Conservation (phyloP, 2,797 vertebrate species). For the Antrozous pallidus region DNA sequence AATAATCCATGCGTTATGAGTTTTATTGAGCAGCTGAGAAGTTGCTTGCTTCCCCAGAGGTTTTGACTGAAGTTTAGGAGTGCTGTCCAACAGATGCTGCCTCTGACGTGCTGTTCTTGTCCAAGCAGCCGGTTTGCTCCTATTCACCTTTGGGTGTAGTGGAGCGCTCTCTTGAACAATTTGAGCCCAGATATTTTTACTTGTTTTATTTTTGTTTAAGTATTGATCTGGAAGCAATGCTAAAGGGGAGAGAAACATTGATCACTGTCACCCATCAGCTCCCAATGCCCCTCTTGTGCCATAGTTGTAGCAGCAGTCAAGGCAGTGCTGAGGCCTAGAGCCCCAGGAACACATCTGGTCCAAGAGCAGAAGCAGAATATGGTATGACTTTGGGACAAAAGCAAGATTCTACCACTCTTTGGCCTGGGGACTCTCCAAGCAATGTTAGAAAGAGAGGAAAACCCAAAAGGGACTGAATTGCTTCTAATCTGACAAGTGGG, state of each 20-base stretch:
- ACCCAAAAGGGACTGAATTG: no score
- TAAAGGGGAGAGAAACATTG: not conserved
- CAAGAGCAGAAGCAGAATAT: no score
- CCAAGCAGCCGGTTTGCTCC: not conserved
- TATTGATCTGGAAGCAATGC: not conserved
- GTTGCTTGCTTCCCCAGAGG: not conserved
- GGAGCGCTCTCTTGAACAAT: not conserved
- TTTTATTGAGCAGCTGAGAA: not conserved
- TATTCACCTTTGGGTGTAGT: not conserved
- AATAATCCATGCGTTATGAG: no score
- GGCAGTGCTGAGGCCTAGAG: not conserved
- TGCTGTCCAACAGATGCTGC: not conserved
- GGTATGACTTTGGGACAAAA: no score
- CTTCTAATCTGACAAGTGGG: no score
- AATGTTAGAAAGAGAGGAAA: no score
- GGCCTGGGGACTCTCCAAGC: no score
- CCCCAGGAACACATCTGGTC: no score
- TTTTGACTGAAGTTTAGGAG: not conserved
- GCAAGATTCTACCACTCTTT: no score
- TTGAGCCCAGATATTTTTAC: not conserved
- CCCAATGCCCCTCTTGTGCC: not conserved
- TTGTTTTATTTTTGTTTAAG: not conserved
- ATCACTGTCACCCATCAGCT: fast-evolving
- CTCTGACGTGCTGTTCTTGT: not conserved
- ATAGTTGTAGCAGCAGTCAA: not conserved